phyloP scores from a whole-genome alignment of 2,797 vertebrate species.

The Malurus leucopterus region DNA sequence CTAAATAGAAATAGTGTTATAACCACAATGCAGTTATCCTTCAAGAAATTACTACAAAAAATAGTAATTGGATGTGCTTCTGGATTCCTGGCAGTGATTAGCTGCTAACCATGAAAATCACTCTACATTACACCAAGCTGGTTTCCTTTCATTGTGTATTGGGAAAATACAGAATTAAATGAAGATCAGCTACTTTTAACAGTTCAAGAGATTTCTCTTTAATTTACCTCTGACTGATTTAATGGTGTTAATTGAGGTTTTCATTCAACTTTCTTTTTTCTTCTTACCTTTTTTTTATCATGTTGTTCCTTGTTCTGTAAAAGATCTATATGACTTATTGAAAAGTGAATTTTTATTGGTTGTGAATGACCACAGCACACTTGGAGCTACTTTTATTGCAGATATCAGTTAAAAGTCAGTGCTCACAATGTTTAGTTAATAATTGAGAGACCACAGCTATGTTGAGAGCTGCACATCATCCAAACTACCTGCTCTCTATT shows the following conservation, averaged over 20 bases:
- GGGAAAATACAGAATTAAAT: neutral
- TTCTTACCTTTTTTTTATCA: neutral
- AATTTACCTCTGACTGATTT: neutral
- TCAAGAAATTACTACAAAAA: neutral
- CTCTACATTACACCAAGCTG: neutral
- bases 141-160: neutral
- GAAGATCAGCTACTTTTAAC: neutral
- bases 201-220: neutral
- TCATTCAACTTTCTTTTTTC: neutral
- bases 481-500: neutral
- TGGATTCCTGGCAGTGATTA: neutral
- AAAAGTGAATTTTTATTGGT: neutral
- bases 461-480: neutral
- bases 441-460: neutral
- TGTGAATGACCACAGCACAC: neutral
- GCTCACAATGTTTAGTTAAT: neutral
- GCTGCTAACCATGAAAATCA: accelerated
- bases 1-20: neutral
- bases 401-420: neutral
- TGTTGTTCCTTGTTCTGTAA: neutral
- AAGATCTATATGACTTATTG: neutral
- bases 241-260: neutral
- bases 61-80: neutral
- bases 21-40: neutral
- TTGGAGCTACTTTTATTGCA: neutral